Conservation (phyloP, 2,888 invertebrate genomes). For the Andrena trimmerana region DNA sequence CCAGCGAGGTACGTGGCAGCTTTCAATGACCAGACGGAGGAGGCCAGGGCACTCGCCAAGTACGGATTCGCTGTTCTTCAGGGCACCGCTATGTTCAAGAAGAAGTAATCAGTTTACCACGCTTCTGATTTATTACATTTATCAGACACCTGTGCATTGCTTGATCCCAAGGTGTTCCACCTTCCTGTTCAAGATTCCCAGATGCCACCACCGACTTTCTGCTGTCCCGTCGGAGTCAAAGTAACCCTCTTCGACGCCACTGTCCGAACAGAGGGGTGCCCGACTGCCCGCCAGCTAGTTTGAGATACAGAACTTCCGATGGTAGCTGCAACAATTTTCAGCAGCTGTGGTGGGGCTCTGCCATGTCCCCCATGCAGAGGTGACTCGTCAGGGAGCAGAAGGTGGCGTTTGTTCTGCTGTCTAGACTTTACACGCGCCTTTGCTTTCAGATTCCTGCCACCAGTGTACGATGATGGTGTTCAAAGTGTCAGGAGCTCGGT, state of each 20-base stretch:
- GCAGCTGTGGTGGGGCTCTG: constrained; percentile 92
- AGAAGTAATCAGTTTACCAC: constrained; percentile 85
- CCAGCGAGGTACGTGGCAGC: constrained; percentile 90
- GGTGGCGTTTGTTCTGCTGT: neutral
- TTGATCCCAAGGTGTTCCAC: neutral
- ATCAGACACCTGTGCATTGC: neutral
- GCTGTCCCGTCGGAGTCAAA: constrained; percentile 65
- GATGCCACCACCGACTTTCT: constrained; percentile 73
- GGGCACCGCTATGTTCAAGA: constrained; percentile 87
- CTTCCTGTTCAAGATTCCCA: constrained; percentile 71
- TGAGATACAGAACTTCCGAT: constrained; percentile 92
- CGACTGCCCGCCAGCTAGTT: constrained; percentile 89
- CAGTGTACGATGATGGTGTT: constrained; percentile 93
- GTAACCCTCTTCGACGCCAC: constrained; percentile 86
- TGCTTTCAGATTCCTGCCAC: constrained; percentile 89
- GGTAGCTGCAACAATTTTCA: constrained; percentile 95
- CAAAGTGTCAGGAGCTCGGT: constrained; percentile 87
- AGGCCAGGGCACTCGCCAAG: constrained; percentile 87
- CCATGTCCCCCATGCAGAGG: constrained; percentile 92
- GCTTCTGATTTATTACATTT: too few species aligned
- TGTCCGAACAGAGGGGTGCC: constrained; percentile 90
- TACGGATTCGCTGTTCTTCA: constrained; percentile 90
- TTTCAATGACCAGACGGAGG: constrained; percentile 89
- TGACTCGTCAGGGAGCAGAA: constrained; percentile 29
- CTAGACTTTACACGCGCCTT: neutral